Conservation (phyloP, 1,140 invertebrate genomes). For the Calephelis nemesis region DNA sequence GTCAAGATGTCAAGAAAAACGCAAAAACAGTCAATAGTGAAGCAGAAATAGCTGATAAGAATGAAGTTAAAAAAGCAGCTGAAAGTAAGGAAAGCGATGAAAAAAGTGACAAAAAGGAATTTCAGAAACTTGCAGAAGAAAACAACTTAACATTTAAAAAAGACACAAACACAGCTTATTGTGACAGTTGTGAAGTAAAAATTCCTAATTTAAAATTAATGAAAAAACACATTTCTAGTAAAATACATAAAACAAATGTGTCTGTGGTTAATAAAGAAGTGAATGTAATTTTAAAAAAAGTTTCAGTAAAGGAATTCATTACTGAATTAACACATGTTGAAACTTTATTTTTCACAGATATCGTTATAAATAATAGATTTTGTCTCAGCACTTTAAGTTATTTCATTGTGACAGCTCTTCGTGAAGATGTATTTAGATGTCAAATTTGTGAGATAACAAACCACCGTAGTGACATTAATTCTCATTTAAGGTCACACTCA, state of each 20-base stretch:
- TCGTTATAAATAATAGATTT: neutral
- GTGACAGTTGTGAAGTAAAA: neutral
- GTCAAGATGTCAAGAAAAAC: neutral
- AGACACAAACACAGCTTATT: neutral
- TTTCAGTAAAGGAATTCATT: neutral
- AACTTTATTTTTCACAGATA: neutral
- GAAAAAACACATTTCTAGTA: conserved; percentile 3
- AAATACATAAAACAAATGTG: neutral
- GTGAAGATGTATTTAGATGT: neutral
- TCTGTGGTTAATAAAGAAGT: neutral
- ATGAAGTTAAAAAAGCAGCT: neutral
- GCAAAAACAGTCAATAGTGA: neutral
- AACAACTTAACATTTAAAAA: neutral
- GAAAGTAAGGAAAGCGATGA: neutral
- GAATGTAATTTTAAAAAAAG: neutral
- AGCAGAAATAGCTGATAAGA: neutral
- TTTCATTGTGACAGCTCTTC: neutral
- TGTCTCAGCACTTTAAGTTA: neutral
- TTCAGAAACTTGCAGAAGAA: neutral
- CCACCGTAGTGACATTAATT: neutral
- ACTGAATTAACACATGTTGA: no score
- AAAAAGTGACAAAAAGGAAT: neutral
- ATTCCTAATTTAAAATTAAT: neutral
- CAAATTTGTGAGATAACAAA: neutral
- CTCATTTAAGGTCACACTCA: neutral